Evolutionary conservation across 37 sponge, comb jelly and placozoan genomes (phyloP), one percentile per base, ranked within the genome.

Genomic region (Agelas oroides): DNA sequence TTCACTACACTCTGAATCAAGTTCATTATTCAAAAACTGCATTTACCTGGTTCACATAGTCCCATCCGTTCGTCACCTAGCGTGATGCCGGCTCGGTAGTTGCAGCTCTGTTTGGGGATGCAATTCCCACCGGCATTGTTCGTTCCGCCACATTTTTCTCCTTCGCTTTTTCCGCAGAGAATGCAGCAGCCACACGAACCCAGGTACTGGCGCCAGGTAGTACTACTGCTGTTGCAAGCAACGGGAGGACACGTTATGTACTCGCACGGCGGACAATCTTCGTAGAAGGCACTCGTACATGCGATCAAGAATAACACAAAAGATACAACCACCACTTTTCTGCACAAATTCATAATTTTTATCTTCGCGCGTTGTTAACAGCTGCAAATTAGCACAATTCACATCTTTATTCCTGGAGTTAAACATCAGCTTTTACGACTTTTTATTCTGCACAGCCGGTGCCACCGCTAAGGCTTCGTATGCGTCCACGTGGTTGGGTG

Each of bases 121-220:
- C 84, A 84, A 20, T 31, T 24, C 8, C 46, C 46, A 12, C 46
- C 46, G 33, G n/a, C 52, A 55, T 79, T 65, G 24, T 20, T 33
- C 35, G 0, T 1, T 16, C 90, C 90, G 21, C 85, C 90, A 71
- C 90, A 90, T 31, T 41, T 34, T 38, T 78, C 90, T 20, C 65
- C 74, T 59, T 79, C 85, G 27, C 13, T 13, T 67, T 84, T 84
- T 23, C 35, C 61, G 46, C 90, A 90, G 0, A 78, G 37, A 0
- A 68, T 55, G 75, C 90, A 90, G 60, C 90, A 90, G 34, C 74
- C 78, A 59, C 90, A 84, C 0, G 24, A 17, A 65, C 73, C 81
- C 38, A 73, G 27, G 40, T 53, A 54, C 25, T 6, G 37, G 58
- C 32, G 33, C 25, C 8, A 2, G 38, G 12, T n/a, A 17, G 6